Percentiles rank a stretch among this genome's conserved stretches.
Conservation (phyloP, 2,113 vertebrate species). For the Etheostoma cragini region DNA sequence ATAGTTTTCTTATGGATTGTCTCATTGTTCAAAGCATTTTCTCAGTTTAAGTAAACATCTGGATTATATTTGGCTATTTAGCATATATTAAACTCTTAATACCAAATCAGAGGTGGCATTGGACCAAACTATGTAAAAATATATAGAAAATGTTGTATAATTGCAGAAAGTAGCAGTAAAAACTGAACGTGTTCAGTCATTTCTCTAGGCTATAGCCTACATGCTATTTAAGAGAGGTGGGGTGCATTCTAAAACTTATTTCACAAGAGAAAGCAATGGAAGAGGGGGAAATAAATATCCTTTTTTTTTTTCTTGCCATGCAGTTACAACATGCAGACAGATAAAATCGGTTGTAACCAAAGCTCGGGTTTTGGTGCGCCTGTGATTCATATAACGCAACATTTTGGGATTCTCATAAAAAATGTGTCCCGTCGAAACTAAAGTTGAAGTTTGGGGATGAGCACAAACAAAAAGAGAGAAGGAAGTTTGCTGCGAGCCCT, state of each 20-base stretch:
- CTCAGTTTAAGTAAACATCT: not conserved
- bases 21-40: not conserved
- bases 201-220: no score
- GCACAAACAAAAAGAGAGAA: constrained; percentile 68
- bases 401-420: constrained; percentile 43
- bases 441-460: constrained; percentile 61
- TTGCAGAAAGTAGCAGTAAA: not conserved
- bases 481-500: constrained; percentile 77
- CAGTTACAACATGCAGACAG: constrained; percentile 21
- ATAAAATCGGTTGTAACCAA: constrained; percentile 10
- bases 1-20: not conserved
- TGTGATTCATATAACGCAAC: constrained; percentile 52
- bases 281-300: no score
- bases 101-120: not conserved
- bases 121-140: not conserved
- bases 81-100: not conserved
- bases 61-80: not conserved
- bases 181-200: not conserved
- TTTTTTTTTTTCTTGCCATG: not conserved
- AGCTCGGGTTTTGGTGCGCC: constrained; percentile 24
- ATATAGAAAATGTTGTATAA: not conserved
- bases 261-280: constrained; percentile 26
- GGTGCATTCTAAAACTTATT: constrained; percentile 4
- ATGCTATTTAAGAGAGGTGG: not conserved
- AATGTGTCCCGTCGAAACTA: constrained; percentile 21